These are phyloP conservation scores for Subacronicta megacephala DNA, from an alignment of 2,888 invertebrate genomes.

Conservation along the genomic window DNA sequence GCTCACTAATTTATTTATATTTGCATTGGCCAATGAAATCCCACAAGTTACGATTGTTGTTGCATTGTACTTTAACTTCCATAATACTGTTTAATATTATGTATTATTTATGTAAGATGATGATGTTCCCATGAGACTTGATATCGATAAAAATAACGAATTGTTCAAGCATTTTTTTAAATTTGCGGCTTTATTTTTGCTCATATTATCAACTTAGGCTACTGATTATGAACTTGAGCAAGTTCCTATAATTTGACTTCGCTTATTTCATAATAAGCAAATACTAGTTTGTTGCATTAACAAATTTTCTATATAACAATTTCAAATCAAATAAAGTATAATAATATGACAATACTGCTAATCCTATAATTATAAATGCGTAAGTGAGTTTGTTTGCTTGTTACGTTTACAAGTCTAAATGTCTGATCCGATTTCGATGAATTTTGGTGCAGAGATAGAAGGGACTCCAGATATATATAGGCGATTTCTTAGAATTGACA, in stretches of 20 bases:
- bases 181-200: background rate
- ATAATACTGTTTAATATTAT: slow-evolving; percentile 29
- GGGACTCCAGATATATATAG: no score
- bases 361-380: no score
- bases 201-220: background rate
- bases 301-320: slow-evolving; percentile 16
- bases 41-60: slow-evolving; percentile 16
- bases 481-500: no score
- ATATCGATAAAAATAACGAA: slow-evolving; percentile 19
- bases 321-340: slow-evolving; percentile 1
- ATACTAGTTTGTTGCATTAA: background rate
- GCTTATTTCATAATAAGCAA: slow-evolving; percentile 6
- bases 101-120: slow-evolving; percentile 33
- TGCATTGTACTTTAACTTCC: slow-evolving; percentile 28
- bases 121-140: slow-evolving; percentile 38
- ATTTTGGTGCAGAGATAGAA: no score
- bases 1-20: slow-evolving; percentile 5
- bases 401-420: no score
- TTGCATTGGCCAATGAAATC: slow-evolving; percentile 32
- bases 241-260: slow-evolving; percentile 6
- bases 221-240: slow-evolving; percentile 13
- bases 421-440: no score
- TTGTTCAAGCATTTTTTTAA: slow-evolving; percentile 29
- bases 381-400: no score
- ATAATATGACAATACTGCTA: background rate